Evolutionary conservation across 2,888 invertebrate genomes (phyloP).

Genomic region (Cheilosia variabilis): DNA sequence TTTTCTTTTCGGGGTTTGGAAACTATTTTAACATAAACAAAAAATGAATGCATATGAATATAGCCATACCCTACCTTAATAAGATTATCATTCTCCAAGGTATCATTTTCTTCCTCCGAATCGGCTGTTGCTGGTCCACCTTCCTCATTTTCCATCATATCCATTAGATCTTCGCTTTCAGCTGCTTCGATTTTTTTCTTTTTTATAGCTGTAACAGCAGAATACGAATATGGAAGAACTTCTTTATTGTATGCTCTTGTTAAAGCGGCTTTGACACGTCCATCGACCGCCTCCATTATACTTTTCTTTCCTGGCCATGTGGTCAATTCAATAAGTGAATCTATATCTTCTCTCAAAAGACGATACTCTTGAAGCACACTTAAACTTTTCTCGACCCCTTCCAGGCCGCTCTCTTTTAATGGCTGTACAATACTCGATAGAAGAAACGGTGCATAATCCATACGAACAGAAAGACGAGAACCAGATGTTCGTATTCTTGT

Average conservation of each 20-base stretch:
- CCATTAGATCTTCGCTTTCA: constrained; percentile 83
- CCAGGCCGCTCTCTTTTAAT: constrained; percentile 87
- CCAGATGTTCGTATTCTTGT: constrained; percentile 92
- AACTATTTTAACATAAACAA: neutral
- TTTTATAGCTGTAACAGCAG: constrained; percentile 86
- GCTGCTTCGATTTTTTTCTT: constrained; percentile 86
- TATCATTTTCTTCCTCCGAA: constrained; percentile 85
- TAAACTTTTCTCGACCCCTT: constrained; percentile 90
- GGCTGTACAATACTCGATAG: constrained; percentile 91
- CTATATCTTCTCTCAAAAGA: constrained; percentile 95
- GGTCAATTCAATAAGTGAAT: constrained; percentile 93
- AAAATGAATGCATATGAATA: neutral
- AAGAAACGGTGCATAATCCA: constrained; percentile 94
- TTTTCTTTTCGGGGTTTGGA: too few relatives aligned
- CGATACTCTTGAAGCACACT: constrained; percentile 92
- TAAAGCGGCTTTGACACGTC: constrained; percentile 95
- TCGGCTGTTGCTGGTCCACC: constrained; percentile 80
- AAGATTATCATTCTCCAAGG: constrained; percentile 88
- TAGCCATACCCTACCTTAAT: constrained; percentile 86
- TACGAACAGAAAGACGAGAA: constrained; percentile 91
- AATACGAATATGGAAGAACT: constrained; percentile 90
- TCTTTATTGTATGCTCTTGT: constrained; percentile 97
- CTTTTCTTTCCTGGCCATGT: constrained; percentile 92
- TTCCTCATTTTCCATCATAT: constrained; percentile 82
- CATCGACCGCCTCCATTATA: constrained; percentile 90